phyloP scores from a whole-genome alignment of 2,113 vertebrate species.

The Lepisosteus osseus region DNA sequence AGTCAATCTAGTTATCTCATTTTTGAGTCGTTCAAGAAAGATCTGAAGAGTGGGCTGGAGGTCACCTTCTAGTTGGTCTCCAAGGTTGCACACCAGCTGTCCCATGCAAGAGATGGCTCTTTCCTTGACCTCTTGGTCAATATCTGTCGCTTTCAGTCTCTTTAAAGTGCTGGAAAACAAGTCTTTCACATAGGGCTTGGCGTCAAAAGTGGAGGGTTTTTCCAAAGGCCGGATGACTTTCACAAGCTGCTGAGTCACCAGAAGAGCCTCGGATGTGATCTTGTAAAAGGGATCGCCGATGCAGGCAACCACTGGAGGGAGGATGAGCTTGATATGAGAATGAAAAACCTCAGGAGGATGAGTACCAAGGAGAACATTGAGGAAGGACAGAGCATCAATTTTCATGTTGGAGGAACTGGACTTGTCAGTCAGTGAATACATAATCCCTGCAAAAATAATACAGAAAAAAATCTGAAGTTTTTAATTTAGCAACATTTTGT shows the following conservation, averaged over 20 bases:
- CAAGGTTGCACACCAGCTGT: constrained; percentile 77
- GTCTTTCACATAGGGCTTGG: constrained; percentile 72
- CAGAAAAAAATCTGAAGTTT: too few species aligned
- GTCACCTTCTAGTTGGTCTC: constrained; percentile 76
- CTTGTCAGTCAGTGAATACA: constrained; percentile 84
- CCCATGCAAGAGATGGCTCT: constrained; percentile 89
- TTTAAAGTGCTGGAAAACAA: constrained; percentile 74
- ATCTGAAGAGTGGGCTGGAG: constrained; percentile 76
- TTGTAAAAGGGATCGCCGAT: constrained; percentile 87
- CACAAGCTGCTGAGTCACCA: constrained; percentile 83
- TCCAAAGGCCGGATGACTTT: constrained; percentile 75
- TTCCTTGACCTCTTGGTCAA: constrained; percentile 94
- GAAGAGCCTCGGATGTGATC: constrained; percentile 82
- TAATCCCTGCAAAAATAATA: constrained; percentile 60
- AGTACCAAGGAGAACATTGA: constrained; percentile 79
- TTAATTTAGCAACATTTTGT: too few species aligned
- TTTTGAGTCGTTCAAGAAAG: constrained; percentile 84
- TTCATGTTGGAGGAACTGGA: constrained; percentile 88
- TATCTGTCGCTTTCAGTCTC: constrained; percentile 84
- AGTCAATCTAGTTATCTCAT: constrained; percentile 87
- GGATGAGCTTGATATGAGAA: constrained; percentile 72
- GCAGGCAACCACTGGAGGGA: constrained; percentile 76
- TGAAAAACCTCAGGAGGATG: constrained; percentile 81
- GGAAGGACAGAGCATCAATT: constrained; percentile 82
- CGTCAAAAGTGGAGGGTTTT: constrained; percentile 59